Evolutionary conservation across 2,888 invertebrate genomes (phyloP).

Genomic region (Acanthoscelides obtectus): DNA sequence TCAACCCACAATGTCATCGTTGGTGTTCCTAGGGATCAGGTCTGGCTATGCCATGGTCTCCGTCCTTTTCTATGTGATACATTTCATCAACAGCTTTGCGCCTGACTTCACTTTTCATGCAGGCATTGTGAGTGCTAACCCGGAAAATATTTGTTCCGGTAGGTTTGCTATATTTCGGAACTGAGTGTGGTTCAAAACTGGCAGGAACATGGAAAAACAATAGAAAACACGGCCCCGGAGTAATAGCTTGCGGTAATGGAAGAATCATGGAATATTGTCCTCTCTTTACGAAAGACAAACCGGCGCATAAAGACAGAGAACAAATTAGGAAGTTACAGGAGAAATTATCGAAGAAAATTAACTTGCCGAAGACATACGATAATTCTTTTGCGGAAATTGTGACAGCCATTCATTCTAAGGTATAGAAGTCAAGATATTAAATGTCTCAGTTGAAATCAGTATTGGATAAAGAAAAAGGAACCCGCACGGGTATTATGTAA

Average conservation of each 20-base stretch:
- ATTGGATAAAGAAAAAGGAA: too few species aligned
- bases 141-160: not conserved
- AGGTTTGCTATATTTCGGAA: constrained; percentile 49
- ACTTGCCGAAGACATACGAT: not conserved
- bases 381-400: not conserved
- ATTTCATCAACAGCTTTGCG: too few species aligned
- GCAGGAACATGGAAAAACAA: constrained; percentile 55
- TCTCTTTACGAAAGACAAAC: constrained; percentile 53
- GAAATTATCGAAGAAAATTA: not conserved
- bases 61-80: too few species aligned
- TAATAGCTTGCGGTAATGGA: constrained; percentile 55
- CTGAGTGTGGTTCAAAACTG: constrained; percentile 53
- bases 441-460: too few species aligned
- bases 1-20: too few species aligned
- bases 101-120: too few species aligned
- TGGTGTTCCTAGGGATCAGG: too few species aligned
- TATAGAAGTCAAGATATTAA: too few species aligned
- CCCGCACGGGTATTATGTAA: too few species aligned
- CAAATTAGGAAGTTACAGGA: not conserved
- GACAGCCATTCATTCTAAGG: not conserved
- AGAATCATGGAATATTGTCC: constrained; percentile 48
- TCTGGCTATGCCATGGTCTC: too few species aligned
- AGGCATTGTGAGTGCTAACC: too few species aligned
- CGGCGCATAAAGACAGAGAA: constrained; percentile 30
- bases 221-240: constrained; percentile 55